These are phyloP conservation scores for Oithona nana DNA, from an alignment of 2,888 invertebrate genomes.

Conservation along the genomic window DNA sequence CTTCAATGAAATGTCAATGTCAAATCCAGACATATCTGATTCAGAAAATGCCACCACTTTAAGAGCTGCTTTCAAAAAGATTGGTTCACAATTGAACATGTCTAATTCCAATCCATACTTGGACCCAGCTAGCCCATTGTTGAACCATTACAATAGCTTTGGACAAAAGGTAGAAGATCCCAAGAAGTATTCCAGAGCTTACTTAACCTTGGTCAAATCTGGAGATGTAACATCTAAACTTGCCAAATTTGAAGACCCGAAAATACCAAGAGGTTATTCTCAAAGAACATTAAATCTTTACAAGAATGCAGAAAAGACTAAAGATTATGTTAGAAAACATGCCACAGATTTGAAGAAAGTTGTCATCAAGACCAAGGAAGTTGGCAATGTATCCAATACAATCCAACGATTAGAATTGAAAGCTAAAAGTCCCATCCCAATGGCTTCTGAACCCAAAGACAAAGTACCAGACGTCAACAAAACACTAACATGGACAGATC, in stretches of 20 bases:
- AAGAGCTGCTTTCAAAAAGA: background rate
- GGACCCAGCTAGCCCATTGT: too few species aligned
- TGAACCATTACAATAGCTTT: background rate
- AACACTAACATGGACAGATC: background rate
- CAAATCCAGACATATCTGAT: constrained; percentile 19
- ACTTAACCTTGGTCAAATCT: constrained; percentile 47
- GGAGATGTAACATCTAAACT: constrained; percentile 60
- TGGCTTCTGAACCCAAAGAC: background rate
- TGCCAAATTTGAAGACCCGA: constrained; percentile 1
- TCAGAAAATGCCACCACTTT: background rate
- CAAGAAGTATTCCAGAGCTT: constrained; percentile 46
- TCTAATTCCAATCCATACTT: background rate
- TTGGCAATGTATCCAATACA: constrained; percentile 34
- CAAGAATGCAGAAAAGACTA: background rate
- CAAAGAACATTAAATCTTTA: background rate
- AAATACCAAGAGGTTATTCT: background rate
- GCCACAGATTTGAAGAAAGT: constrained; percentile 32
- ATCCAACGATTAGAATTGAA: background rate
- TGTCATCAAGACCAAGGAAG: constrained; percentile 32
- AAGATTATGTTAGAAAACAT: background rate
- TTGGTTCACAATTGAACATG: background rate
- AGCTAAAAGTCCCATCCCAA: background rate
- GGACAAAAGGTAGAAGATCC: too few species aligned
- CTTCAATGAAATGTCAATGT: constrained; percentile 19
- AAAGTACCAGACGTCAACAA: too few species aligned